Evolutionary conservation across 1,140 invertebrate species (phyloP).

Genomic region (Dendrolimus punctatus): DNA sequence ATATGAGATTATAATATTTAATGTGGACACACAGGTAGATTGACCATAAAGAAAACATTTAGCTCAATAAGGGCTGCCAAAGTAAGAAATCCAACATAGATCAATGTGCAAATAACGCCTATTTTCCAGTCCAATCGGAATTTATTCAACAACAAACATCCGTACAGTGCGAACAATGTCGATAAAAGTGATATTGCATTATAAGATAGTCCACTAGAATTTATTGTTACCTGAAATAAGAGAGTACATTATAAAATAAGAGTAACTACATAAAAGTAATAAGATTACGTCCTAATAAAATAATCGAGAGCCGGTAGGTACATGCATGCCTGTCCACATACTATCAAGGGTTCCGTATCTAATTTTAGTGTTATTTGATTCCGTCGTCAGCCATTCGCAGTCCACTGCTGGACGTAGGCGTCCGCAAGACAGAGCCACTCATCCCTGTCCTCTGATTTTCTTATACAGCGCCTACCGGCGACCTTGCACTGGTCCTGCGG

Average conservation of each 20-base stretch:
- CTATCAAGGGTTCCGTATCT: too few relatives aligned
- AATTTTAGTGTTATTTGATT: too few relatives aligned
- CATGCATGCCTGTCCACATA: too few relatives aligned
- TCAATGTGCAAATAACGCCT: slow-evolving; percentile 82
- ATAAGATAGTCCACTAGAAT: slow-evolving; percentile 86
- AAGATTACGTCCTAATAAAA: not conserved
- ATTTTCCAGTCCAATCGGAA: slow-evolving; percentile 86
- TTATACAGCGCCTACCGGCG: too few relatives aligned
- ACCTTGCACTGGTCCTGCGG: too few relatives aligned
- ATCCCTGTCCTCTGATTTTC: too few relatives aligned
- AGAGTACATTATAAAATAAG: not conserved
- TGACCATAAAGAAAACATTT: slow-evolving; percentile 89
- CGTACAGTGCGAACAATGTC: slow-evolving; percentile 83
- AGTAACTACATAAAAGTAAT: not conserved
- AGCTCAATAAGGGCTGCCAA: slow-evolving; percentile 88
- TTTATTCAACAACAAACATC: slow-evolving; percentile 82
- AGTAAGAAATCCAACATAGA: slow-evolving; percentile 85
- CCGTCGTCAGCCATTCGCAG: too few relatives aligned
- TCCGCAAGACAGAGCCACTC: too few relatives aligned
- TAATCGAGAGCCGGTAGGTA: not conserved
- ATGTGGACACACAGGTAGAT: slow-evolving; percentile 82
- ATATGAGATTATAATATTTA: slow-evolving; percentile 1
- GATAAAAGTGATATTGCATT: slow-evolving; percentile 86
- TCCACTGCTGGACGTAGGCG: too few relatives aligned
- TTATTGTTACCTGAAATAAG: slow-evolving; percentile 73